Evolutionary conservation across 2,888 invertebrate species (phyloP), one percentile per base, ranked within the genome.

Genomic region (Heliconius hortense): DNA sequence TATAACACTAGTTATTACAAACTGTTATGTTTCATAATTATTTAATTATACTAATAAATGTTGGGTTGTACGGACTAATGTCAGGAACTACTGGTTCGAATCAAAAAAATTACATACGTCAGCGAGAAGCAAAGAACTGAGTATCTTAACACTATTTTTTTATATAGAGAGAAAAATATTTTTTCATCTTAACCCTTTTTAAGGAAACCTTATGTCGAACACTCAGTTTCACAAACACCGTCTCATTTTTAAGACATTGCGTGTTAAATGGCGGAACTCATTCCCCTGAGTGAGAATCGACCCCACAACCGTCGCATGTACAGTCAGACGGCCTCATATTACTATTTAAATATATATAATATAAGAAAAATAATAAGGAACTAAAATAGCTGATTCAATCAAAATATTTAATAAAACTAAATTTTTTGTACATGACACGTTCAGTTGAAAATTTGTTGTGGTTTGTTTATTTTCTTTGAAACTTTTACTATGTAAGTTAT

Each of bases 361-460:
- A 56, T 56, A 56, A 56, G 28, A 43, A n/a, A 35, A 35, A 66
- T 11, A 24, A 70, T 70, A 62, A 62, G 60, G 68, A 35, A 74
- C 31, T 68, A 68, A 74, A 74, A 68, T n/a, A 1, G 53, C 73
- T 74, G 68, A 74, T 18, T 68, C 11, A 24, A 10, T 8, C n/a
- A 18, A 24, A 60, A 68, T 48, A 7, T 62, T n/a, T 39, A 5
- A 62, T 68, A 68, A 31, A 74, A 60, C 64, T 15, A 26, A 31
- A 48, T 4, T 31, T 56, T 28, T 26, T 43, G 13, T 43, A 66
- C 7, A 56, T 3, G 18, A 26, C 56, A 71, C 64, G 75, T 75
- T 56, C 63, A 64, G 15, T 70, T 39, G 8, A 21, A 31, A 18
- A 3, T 15, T n/a, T 39, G 0, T 24, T 18, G 59, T 59, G 24